phyloP scores from a whole-genome alignment of 2,888 invertebrate genomes.

The Perithous albicinctus region DNA sequence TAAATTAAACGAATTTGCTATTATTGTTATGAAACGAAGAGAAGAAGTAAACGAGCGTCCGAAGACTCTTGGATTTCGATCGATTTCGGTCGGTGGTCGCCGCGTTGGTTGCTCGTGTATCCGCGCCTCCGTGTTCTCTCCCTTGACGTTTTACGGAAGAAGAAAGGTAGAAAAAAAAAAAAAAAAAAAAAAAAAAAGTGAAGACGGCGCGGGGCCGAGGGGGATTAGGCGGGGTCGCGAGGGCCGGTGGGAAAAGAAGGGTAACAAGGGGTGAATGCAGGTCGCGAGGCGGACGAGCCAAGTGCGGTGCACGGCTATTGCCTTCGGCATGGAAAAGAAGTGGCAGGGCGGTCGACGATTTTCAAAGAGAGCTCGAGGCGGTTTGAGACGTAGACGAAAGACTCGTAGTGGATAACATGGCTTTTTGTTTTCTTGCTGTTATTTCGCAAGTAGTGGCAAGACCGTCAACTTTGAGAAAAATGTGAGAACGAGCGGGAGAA shows the following conservation, averaged over 20 bases:
- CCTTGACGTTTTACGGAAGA: slow-evolving; percentile 61
- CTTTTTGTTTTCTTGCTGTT: no score
- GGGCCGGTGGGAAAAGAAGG: slow-evolving; percentile 46
- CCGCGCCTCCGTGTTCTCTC: slow-evolving; percentile 50
- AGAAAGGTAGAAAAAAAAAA: slow-evolving; percentile 39
- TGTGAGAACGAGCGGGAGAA: not conserved
- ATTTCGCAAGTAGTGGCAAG: not conserved
- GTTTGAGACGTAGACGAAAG: not conserved
- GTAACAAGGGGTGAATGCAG: slow-evolving; percentile 1
- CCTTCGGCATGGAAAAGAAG: not conserved
- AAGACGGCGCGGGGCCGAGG: not conserved
- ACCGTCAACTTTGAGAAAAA: not conserved
- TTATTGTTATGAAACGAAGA: not conserved
- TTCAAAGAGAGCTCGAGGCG: not conserved
- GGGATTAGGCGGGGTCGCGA: not conserved
- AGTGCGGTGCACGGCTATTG: not conserved
- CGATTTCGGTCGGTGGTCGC: slow-evolving; percentile 40
- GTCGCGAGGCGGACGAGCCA: not conserved
- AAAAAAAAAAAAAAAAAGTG: slow-evolving; percentile 8
- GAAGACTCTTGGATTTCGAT: slow-evolving; percentile 39
- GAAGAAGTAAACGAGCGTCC: slow-evolving; percentile 11
- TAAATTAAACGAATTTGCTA: not conserved
- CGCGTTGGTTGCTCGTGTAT: slow-evolving; percentile 7
- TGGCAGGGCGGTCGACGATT: not conserved
- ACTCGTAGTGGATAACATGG: not conserved